Evolutionary conservation across 1,140 invertebrate species (phyloP).

Genomic region (Planococcus citri): DNA sequence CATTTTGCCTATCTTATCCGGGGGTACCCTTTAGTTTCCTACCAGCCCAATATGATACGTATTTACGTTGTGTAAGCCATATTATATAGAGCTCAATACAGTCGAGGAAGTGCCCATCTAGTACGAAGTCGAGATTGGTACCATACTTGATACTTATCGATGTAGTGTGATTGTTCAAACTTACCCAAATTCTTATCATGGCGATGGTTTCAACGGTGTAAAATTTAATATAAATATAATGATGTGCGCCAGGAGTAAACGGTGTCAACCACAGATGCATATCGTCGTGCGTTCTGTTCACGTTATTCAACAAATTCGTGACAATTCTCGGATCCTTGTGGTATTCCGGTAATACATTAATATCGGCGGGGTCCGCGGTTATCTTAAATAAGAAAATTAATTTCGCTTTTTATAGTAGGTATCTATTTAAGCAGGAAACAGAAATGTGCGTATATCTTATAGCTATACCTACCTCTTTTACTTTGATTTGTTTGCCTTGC

Average conservation of each 20-base stretch:
- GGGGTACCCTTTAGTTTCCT: too few relatives aligned
- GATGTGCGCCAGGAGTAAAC: slow-evolving; percentile 41
- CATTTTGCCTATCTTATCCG: too few relatives aligned
- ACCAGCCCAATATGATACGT: too few relatives aligned
- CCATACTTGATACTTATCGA: too few relatives aligned
- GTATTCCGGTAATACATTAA: slow-evolving; percentile 46
- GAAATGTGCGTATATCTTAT: background rate
- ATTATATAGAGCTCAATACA: too few relatives aligned
- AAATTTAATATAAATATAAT: slow-evolving; percentile 48
- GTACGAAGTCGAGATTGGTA: too few relatives aligned
- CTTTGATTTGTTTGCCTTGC: slow-evolving; percentile 42
- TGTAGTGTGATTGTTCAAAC: too few relatives aligned
- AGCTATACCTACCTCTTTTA: slow-evolving; percentile 43
- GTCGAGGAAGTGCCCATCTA: too few relatives aligned
- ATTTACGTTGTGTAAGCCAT: too few relatives aligned
- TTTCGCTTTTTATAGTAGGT: too few relatives aligned
- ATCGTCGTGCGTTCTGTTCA: slow-evolving; percentile 60
- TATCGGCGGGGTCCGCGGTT: slow-evolving; percentile 43
- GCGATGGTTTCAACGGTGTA: slow-evolving; percentile 44
- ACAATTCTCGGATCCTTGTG: slow-evolving; percentile 45
- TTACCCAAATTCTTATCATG: slow-evolving; percentile 65
- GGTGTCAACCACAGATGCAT: slow-evolving; percentile 60
- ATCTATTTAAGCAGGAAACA: slow-evolving; percentile 14
- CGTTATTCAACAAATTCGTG: slow-evolving; percentile 52
- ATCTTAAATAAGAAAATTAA: slow-evolving; percentile 40